Base-by-base conservation (phyloP, 2,888 invertebrate species). In the Aspidapion aeneum region DNA sequence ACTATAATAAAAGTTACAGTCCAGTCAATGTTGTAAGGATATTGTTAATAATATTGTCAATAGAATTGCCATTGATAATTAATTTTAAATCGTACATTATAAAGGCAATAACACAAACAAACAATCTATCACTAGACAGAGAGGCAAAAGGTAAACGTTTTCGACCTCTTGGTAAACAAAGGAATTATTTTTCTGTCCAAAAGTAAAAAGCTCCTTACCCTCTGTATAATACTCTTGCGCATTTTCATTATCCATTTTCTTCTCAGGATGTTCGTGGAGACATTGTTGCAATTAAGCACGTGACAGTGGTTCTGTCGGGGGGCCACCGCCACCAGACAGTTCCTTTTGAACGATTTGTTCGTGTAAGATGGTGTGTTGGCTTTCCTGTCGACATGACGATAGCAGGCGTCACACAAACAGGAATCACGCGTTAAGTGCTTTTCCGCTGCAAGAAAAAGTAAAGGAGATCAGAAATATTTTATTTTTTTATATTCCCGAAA, bases 381-480 rank as follows among this genome's bases (percentile, higher is more conserved):
- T 70, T 91, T 90, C 58, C 93, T 84, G 79, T 93, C 93, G 59
- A 94, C 90, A 75, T 92, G 91, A 0, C 93, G 86, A 79, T 91
- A 93, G 75, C 94, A 94, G 9, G 93, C 93, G 78, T 93, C 93
- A 78, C 94, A 94, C 18, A 94, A 83, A 71, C 94, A 94, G 59
- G 92, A 93, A 79, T 93, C 93, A 66, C 89, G 87, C 0, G 91
- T 91, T 61, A 93, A 81, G 75, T 93, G 91, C 78, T 90, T 90
- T 74, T 93, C 93, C 71, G 89, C 90, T 90, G 73, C 22, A 35
- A 35, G 35, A n/a, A n/a, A n/a, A n/a, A n/a, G n/a, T n/a, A n/a
- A n/a, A n/a, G n/a, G n/a, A n/a, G n/a, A n/a, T n/a, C n/a, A n/a
- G n/a, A n/a, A 48, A 9, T n/a, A 48, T n/a, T n/a, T n/a, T 48